phyloP scores from a whole-genome alignment of 2,113 vertebrate species.

The Chaenogobius annularis region DNA sequence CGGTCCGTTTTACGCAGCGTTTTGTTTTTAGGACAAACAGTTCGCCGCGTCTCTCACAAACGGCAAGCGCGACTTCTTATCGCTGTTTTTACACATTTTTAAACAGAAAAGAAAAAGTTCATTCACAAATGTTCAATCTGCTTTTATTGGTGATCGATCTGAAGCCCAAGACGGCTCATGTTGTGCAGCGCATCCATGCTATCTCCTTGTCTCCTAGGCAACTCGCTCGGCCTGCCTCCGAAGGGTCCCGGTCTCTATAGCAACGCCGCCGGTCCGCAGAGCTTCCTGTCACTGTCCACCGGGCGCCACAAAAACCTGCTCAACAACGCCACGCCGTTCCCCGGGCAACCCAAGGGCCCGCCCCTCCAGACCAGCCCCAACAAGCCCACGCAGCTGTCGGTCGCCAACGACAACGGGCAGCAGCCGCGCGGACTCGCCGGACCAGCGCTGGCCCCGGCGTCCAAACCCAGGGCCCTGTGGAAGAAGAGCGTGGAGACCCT shows the following conservation, averaged over 20 bases:
- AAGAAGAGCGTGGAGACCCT: conserved; percentile 94
- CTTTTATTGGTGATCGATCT: neutral
- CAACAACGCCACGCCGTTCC: conserved; percentile 89
- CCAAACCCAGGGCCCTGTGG: conserved; percentile 91
- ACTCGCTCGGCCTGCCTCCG: conserved; percentile 71
- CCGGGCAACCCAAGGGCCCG: conserved; percentile 73
- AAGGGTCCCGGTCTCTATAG: conserved; percentile 85
- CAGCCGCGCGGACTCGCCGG: conserved; percentile 66
- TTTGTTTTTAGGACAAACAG: no score
- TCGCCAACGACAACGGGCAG: conserved; percentile 84
- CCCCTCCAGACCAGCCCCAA: conserved; percentile 84
- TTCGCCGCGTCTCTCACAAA: no score
- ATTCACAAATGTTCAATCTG: no score
- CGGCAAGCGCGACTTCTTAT: no score
- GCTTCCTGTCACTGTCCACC: conserved; percentile 77
- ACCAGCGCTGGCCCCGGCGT: conserved; percentile 41
- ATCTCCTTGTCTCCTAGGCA: conserved; percentile 73
- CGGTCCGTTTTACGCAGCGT: no score
- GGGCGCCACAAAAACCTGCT: conserved; percentile 91
- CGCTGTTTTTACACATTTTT: no score
- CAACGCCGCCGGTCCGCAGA: conserved; percentile 84
- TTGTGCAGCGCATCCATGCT: conserved; percentile 29
- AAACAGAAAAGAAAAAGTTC: no score
- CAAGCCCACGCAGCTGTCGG: conserved; percentile 84
- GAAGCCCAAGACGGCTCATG: neutral